A percentile compares a stretch with the other conserved stretches of the same genome.
phyloP scores from a whole-genome alignment of 1,140 invertebrate genomes.

The Drosophila mauritiana region DNA sequence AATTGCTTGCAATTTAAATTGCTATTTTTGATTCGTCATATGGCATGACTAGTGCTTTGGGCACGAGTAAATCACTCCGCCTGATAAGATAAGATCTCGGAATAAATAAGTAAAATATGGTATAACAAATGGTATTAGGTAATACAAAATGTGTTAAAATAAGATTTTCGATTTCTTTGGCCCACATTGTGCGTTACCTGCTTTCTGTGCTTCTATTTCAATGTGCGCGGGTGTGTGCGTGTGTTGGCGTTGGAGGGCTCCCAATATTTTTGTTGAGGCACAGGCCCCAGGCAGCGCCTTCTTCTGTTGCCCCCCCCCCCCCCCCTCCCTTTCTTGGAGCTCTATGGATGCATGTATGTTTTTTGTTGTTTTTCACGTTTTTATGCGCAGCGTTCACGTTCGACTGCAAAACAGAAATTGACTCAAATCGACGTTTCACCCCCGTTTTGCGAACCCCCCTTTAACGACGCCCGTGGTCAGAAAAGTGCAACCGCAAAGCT shows the following conservation, averaged over 20 bases:
- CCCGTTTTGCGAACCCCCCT: slow-evolving; percentile 1
- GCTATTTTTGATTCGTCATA: not conserved
- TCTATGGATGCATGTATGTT: slow-evolving; percentile 4
- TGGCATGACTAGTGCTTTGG: not conserved
- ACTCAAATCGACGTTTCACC: slow-evolving; percentile 67
- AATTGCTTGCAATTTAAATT: not conserved
- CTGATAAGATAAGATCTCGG: slow-evolving; percentile 1
- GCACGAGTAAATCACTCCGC: not conserved
- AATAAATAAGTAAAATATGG: not conserved
- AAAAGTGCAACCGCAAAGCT: slow-evolving; percentile 32
- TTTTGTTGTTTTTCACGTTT: slow-evolving; percentile 53
- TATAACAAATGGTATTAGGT: not conserved
- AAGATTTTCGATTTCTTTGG: not conserved
- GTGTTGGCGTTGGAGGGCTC: slow-evolving; percentile 46
- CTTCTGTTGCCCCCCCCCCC: slow-evolving; percentile 14
- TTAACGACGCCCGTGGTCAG: slow-evolving; percentile 7
- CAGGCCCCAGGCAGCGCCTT: slow-evolving; percentile 47
- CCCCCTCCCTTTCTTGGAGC: slow-evolving; percentile 4
- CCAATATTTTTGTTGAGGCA: slow-evolving; percentile 34
- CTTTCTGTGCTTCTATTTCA: slow-evolving; percentile 8
- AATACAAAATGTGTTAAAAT: not conserved
- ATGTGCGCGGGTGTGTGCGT: slow-evolving; percentile 11
- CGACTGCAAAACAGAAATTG: slow-evolving; percentile 73
- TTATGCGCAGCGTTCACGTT: slow-evolving; percentile 79
- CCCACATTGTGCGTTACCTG: not conserved